phyloP scores from a whole-genome alignment of 1,140 invertebrate genomes.

The Brachionus asplanchnoidis region DNA sequence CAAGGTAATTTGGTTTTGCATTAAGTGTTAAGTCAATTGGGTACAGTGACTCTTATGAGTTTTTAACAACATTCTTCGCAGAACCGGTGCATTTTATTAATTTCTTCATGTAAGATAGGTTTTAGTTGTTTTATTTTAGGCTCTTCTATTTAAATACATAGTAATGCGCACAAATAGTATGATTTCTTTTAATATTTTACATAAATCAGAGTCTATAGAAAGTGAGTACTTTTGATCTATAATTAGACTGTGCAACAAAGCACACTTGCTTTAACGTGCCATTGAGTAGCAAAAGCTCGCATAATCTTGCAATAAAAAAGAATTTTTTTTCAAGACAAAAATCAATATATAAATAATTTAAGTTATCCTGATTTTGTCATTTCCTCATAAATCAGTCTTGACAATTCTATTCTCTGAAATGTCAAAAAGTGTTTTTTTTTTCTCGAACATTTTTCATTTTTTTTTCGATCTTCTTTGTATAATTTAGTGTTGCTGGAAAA shows the following conservation, averaged over 20 bases:
- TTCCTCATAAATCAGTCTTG: not conserved
- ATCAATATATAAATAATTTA: not conserved
- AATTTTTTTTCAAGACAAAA: not conserved
- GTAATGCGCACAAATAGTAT: no score
- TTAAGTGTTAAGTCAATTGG: no score
- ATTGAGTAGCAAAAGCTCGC: not conserved
- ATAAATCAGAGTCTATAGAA: no score
- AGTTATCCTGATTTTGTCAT: not conserved
- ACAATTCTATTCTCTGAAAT: not conserved
- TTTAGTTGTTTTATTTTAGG: no score
- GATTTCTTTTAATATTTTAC: no score
- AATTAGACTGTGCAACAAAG: not conserved
- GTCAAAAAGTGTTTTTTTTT: not conserved
- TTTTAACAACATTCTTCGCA: no score
- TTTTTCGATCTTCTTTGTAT: not conserved
- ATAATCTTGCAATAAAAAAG: not conserved
- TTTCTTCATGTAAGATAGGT: no score
- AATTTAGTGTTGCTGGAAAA: no score
- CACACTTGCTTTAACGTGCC: not conserved
- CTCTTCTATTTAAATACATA: no score
- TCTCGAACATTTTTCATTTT: not conserved
- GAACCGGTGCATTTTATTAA: no score
- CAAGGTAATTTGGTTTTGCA: no score
- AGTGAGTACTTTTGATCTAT: not conserved
- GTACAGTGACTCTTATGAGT: no score